Conservation (phyloP, 2,113 vertebrate genomes). For the Casuarius casuarius region DNA sequence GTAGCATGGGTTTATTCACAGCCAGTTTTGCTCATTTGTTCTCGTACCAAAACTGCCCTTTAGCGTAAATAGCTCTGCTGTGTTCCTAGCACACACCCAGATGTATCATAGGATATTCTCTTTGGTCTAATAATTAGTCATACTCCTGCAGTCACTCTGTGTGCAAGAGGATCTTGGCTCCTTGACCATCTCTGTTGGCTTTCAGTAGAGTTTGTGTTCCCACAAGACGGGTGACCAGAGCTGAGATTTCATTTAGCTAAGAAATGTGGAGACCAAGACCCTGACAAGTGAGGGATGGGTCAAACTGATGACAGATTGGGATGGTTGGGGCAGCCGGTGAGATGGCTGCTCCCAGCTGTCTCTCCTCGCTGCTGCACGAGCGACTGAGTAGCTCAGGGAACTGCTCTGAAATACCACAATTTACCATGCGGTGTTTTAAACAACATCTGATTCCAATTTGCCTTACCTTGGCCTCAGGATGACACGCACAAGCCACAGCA, state of each 20-base stretch:
- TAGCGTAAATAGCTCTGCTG: not conserved
- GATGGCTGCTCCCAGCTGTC: not conserved
- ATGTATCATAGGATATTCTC: not conserved
- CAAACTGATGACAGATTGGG: not conserved
- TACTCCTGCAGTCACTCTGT: not conserved
- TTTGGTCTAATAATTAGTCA: not conserved
- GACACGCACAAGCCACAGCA: not conserved
- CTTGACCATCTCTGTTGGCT: too few relatives aligned
- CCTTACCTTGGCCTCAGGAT: not conserved
- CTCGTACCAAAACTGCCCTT: not conserved
- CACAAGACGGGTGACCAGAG: too few relatives aligned
- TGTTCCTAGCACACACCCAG: not conserved
- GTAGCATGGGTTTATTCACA: not conserved
- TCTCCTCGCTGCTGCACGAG: too few relatives aligned
- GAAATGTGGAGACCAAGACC: fast-evolving
- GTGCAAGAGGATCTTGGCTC: not conserved
- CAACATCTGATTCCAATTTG: too few relatives aligned
- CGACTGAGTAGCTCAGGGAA: not conserved
- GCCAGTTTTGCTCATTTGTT: not conserved
- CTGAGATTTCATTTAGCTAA: not conserved
- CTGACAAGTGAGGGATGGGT: not conserved
- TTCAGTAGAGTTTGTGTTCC: not conserved
- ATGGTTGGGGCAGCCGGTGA: fast-evolving
- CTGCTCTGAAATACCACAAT: not conserved
- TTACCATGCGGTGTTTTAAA: fast-evolving